These are phyloP conservation scores for Forbesichthys papilliferus DNA, from an alignment of 2,113 vertebrate genomes.

Conservation along the genomic window DNA sequence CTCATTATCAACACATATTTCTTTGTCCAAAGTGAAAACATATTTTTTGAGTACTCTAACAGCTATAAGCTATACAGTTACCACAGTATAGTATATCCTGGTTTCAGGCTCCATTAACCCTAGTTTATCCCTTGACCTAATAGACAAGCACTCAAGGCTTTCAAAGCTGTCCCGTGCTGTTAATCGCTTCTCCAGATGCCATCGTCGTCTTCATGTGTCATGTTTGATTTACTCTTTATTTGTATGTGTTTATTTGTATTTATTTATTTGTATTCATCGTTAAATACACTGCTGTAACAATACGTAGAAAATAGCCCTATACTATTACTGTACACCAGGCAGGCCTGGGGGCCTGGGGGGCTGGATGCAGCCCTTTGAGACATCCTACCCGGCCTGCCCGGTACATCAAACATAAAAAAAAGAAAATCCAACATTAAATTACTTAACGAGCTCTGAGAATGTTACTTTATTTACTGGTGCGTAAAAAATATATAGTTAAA, in stretches of 20 bases:
- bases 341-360: no score
- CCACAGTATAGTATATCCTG: conserved; percentile 29
- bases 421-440: no score
- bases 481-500: no score
- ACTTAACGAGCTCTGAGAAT: no score
- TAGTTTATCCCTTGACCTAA: conserved; percentile 67
- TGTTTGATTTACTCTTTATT: background rate
- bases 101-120: conserved; percentile 63
- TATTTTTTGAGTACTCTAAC: background rate
- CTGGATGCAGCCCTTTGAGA: no score
- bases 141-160: conserved; percentile 51
- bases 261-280: no score
- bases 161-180: conserved; percentile 48
- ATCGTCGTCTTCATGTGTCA: background rate
- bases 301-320: no score
- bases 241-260: background rate
- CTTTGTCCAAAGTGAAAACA: conserved; percentile 1
- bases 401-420: no score
- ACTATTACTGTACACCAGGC: no score
- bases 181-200: conserved; percentile 62
- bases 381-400: no score
- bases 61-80: conserved; percentile 29
- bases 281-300: no score
- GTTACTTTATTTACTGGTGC: no score
- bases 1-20: conserved; percentile 5